Percentiles rank a stretch among this genome's conserved stretches.
phyloP scores from a whole-genome alignment of 2,797 vertebrate genomes.

The Schizopygopsis malacanthus region DNA sequence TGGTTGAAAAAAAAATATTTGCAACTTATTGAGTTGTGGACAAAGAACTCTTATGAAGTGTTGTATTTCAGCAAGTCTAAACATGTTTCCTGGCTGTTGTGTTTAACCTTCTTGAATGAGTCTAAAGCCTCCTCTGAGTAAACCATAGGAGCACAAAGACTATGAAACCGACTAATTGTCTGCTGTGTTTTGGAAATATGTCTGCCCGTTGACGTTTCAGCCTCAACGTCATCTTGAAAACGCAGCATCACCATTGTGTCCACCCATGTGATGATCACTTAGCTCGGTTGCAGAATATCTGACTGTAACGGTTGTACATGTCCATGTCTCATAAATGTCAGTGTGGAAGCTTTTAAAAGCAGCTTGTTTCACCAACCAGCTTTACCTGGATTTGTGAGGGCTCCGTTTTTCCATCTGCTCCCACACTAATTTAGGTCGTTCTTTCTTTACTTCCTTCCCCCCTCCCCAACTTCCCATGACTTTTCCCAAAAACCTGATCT shows the following conservation, averaged over 20 bases:
- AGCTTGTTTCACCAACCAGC: constrained; percentile 33
- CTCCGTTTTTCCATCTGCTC: constrained; percentile 54
- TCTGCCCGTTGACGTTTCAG: constrained; percentile 37
- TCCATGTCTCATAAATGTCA: constrained; percentile 40
- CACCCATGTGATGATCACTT: constrained; percentile 48
- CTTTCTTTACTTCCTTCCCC: constrained; percentile 53
- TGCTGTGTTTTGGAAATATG: constrained; percentile 44
- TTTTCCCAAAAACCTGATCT: constrained; percentile 74
- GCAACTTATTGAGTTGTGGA: not conserved
- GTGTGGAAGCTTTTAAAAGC: constrained; percentile 14
- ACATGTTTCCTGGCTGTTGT: not conserved
- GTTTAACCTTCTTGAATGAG: constrained; percentile 7
- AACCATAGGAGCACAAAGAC: constrained; percentile 42
- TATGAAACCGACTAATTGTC: constrained; percentile 41
- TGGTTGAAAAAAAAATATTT: not conserved
- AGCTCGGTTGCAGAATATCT: constrained; percentile 42
- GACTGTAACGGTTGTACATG: constrained; percentile 40
- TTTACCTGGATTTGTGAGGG: constrained; percentile 37
- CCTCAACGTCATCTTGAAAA: constrained; percentile 39
- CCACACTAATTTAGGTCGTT: constrained; percentile 57
- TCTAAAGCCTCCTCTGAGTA: constrained; percentile 24
- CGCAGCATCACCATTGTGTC: constrained; percentile 34
- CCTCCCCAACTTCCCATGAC: constrained; percentile 65
- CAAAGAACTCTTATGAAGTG: not conserved
- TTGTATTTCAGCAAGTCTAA: not conserved